Conservation (phyloP, 2,113 vertebrate genomes). For the Setophaga kirtlandii region DNA sequence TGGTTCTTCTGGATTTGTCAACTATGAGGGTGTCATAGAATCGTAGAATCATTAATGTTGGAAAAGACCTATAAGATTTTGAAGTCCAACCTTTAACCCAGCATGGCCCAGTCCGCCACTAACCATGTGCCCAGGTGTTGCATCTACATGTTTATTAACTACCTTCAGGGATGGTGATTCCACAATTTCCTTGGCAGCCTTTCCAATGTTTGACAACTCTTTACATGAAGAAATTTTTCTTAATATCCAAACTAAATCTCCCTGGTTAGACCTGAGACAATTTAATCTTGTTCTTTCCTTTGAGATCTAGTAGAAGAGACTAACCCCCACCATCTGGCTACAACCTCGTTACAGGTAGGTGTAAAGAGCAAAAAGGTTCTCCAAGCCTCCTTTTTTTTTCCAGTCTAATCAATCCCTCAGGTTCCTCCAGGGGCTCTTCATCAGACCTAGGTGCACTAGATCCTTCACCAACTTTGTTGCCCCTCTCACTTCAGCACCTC, state of each 20-base stretch:
- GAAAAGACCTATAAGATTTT: background rate
- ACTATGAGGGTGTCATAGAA: no score
- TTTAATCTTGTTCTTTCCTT: background rate
- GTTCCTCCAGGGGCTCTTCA: background rate
- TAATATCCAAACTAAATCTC: background rate
- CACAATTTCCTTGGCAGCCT: background rate
- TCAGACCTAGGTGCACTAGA: background rate
- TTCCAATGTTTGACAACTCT: background rate
- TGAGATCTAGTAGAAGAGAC: background rate
- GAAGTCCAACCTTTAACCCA: background rate
- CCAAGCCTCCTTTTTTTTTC: background rate
- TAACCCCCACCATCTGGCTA: background rate
- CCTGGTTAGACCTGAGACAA: background rate
- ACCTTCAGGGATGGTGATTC: background rate
- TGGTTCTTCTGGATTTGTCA: background rate
- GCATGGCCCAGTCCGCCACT: background rate
- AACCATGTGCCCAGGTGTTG: background rate
- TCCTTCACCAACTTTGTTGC: background rate
- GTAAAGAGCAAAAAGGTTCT: background rate
- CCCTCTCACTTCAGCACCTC: background rate
- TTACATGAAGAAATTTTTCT: background rate
- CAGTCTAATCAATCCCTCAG: background rate
- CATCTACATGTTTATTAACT: background rate
- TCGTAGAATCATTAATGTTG: background rate
- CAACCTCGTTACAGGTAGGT: background rate